Percentiles rank a stretch among this genome's conserved stretches.
phyloP scores from a whole-genome alignment of 1,140 invertebrate genomes.

The Charaxes varanes region DNA sequence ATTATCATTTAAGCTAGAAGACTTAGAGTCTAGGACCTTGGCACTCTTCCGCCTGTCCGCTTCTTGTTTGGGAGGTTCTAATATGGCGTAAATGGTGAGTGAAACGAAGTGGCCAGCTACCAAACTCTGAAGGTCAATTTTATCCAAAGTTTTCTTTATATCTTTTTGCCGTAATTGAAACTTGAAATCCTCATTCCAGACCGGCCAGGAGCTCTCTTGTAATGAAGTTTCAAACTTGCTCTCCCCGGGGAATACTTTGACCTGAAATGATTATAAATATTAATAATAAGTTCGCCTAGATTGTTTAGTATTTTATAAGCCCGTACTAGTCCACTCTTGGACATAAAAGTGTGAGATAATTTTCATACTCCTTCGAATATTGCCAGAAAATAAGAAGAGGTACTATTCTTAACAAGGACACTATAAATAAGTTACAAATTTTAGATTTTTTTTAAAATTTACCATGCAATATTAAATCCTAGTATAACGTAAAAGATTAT shows the following conservation, averaged over 20 bases:
- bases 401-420: too few relatives aligned
- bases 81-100: constrained; percentile 82
- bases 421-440: too few relatives aligned
- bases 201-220: constrained; percentile 83
- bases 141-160: constrained; percentile 39
- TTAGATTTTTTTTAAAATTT: too few relatives aligned
- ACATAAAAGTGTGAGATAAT: too few relatives aligned
- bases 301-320: too few relatives aligned
- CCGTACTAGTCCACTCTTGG: too few relatives aligned
- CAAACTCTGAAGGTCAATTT: constrained; percentile 61
- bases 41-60: constrained; percentile 45
- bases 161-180: constrained; percentile 77
- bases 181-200: constrained; percentile 85
- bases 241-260: constrained; percentile 83
- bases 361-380: too few relatives aligned
- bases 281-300: too few relatives aligned
- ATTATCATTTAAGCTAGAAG: constrained; percentile 60
- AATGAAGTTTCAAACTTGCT: constrained; percentile 83
- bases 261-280: constrained; percentile 78
- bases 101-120: constrained; percentile 83
- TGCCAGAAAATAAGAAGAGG: too few relatives aligned
- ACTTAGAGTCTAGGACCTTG: constrained; percentile 63
- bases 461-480: too few relatives aligned
- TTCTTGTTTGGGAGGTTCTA: constrained; percentile 75
- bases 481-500: too few relatives aligned